Percentiles rank a stretch among this genome's conserved stretches.
These are phyloP conservation scores for Actias luna DNA, from an alignment of 2,888 invertebrate species.

Conservation along the genomic window DNA sequence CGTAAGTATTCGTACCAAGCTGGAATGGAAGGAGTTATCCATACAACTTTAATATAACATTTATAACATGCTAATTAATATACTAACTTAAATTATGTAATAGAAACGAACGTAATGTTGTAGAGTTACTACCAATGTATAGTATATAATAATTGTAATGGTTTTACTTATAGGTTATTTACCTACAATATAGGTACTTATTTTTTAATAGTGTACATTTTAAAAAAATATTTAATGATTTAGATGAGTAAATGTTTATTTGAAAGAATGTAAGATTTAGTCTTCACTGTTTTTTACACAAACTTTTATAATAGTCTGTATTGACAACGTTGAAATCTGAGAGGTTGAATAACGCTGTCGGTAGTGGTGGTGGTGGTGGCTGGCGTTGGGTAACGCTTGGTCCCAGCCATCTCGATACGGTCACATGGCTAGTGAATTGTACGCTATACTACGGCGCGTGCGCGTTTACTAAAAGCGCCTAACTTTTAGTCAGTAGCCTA, in stretches of 20 bases:
- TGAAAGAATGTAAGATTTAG: no score
- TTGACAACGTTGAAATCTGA: conserved; percentile 16
- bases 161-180: no score
- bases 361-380: conserved; percentile 28
- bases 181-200: no score
- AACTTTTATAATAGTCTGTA: not conserved
- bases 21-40: not conserved
- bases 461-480: not conserved
- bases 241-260: no score
- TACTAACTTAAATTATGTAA: no score
- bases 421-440: conserved; percentile 14
- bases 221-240: no score
- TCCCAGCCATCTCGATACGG: conserved; percentile 17
- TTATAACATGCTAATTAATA: no score
- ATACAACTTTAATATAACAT: not conserved
- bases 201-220: no score
- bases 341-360: conserved; percentile 26
- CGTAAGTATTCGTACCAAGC: not conserved
- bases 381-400: conserved; percentile 31
- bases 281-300: not conserved
- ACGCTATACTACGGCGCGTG: conserved; percentile 16
- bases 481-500: not conserved
- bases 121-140: no score
- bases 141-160: no score
- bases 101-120: no score